phyloP scores from a whole-genome alignment of 2,888 invertebrate genomes.

The Drosophila histrio region DNA sequence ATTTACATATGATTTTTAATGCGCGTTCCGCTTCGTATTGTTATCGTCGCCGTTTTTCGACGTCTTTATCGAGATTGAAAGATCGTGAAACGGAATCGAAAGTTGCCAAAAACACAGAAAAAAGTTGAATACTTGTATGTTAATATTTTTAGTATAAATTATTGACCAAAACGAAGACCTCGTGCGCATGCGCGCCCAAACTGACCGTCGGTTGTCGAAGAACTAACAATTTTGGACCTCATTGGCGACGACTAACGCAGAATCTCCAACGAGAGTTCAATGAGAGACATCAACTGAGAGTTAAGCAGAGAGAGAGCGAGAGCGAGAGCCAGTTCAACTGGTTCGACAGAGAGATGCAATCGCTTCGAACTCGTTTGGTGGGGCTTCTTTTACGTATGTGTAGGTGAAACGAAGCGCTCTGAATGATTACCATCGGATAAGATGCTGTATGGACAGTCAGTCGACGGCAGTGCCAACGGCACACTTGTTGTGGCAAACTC shows the following conservation, averaged over 20 bases:
- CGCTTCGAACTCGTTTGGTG: conserved; percentile 52
- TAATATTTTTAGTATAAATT: conserved; percentile 7
- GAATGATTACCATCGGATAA: conserved; percentile 51
- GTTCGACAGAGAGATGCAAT: conserved; percentile 49
- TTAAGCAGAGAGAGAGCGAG: conserved; percentile 10
- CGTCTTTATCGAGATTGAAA: conserved; percentile 27
- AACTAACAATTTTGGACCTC: conserved; percentile 78
- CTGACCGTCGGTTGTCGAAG: conserved; percentile 83
- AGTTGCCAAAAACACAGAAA: conserved; percentile 64
- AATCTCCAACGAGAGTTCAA: conserved; percentile 25
- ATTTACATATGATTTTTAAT: conserved; percentile 57
- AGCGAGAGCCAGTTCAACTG: conserved; percentile 55
- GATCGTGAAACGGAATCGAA: conserved; percentile 74
- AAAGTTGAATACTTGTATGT: neutral
- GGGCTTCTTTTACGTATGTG: conserved; percentile 27
- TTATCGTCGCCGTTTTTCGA: conserved; percentile 14
- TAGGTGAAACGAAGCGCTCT: conserved; percentile 37
- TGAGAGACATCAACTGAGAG: conserved; percentile 3
- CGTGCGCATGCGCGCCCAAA: conserved; percentile 83
- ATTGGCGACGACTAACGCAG: conserved; percentile 65
- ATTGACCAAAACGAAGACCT: conserved; percentile 31
- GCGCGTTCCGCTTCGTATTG: conserved; percentile 36
- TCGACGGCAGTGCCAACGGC: conserved; percentile 6
- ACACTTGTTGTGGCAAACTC: conserved; percentile 38
- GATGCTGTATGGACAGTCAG: conserved; percentile 34